A percentile compares a stretch with the other conserved stretches of the same genome.
Conservation (phyloP, 2,113 vertebrate genomes). For the Spea bombifrons region DNA sequence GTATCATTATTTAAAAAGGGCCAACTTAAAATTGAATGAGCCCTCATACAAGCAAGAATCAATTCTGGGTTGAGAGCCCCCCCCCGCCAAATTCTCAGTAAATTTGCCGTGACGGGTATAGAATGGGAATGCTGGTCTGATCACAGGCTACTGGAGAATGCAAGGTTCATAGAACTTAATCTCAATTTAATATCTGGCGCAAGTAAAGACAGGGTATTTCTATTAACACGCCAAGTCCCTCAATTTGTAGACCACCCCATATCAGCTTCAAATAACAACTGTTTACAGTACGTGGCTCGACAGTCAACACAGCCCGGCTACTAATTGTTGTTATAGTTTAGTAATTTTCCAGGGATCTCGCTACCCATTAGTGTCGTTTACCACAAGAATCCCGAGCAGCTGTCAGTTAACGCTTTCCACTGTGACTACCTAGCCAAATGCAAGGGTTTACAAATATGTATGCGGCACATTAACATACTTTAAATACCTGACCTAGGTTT, state of each 20-base stretch:
- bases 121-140: too few species aligned
- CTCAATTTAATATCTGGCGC: constrained; percentile 18
- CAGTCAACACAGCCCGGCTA: constrained; percentile 10
- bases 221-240: constrained; percentile 6
- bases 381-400: constrained; percentile 28
- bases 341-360: constrained; percentile 19
- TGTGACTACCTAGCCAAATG: constrained; percentile 6
- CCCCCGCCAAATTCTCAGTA: too few species aligned
- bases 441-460: not conserved
- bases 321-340: constrained; percentile 30
- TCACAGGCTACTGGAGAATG: not conserved
- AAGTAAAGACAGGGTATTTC: not conserved
- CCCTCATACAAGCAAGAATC: too few species aligned
- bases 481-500: too few species aligned
- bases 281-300: constrained; percentile 36
- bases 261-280: constrained; percentile 20
- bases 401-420: constrained; percentile 21
- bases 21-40: too few species aligned
- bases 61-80: too few species aligned
- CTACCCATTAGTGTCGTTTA: constrained; percentile 39
- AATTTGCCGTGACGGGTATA: too few species aligned
- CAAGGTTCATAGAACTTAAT: constrained; percentile 1
- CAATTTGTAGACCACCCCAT: constrained; percentile 6
- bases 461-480: too few species aligned
- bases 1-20: too few species aligned